Evolutionary conservation across 1,140 invertebrate species (phyloP).

Genomic region (Drosophila nikananu): DNA sequence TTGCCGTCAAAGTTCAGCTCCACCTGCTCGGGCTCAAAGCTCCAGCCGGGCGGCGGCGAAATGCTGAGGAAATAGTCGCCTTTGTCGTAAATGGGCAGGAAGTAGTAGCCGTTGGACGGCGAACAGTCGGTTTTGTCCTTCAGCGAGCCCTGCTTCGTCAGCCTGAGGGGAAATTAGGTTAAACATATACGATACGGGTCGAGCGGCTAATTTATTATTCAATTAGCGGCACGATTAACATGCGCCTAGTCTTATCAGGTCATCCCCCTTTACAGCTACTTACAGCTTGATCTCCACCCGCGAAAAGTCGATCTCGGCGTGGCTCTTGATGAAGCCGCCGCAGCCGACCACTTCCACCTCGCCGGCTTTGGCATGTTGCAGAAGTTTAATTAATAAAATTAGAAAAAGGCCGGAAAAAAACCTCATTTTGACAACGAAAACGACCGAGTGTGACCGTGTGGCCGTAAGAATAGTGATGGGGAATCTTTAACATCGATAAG

Average conservation of each 20-base stretch:
- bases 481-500: too few species aligned
- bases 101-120: constrained; percentile 99
- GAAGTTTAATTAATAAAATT: constrained; percentile 82
- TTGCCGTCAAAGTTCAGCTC: constrained; percentile 93
- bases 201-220: constrained; percentile 54
- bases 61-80: constrained; percentile 96
- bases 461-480: too few species aligned
- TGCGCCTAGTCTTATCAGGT: constrained; percentile 58
- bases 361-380: constrained; percentile 82
- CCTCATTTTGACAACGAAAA: constrained; percentile 63
- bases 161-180: constrained; percentile 87
- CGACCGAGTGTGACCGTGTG: neutral
- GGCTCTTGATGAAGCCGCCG: constrained; percentile 97
- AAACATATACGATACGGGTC: constrained; percentile 28
- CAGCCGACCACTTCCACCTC: constrained; percentile 96
- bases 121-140: constrained; percentile 98
- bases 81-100: constrained; percentile 98
- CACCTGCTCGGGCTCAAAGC: constrained; percentile 95
- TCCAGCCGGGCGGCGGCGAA: constrained; percentile 96
- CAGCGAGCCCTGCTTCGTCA: constrained; percentile 96
- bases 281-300: constrained; percentile 96
- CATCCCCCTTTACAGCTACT: constrained; percentile 86
- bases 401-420: constrained; percentile 63
- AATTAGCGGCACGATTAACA: constrained; percentile 46
- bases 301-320: constrained; percentile 95